Evolutionary conservation across 2,113 vertebrate genomes (phyloP).

Genomic region (Columba janthina): DNA sequence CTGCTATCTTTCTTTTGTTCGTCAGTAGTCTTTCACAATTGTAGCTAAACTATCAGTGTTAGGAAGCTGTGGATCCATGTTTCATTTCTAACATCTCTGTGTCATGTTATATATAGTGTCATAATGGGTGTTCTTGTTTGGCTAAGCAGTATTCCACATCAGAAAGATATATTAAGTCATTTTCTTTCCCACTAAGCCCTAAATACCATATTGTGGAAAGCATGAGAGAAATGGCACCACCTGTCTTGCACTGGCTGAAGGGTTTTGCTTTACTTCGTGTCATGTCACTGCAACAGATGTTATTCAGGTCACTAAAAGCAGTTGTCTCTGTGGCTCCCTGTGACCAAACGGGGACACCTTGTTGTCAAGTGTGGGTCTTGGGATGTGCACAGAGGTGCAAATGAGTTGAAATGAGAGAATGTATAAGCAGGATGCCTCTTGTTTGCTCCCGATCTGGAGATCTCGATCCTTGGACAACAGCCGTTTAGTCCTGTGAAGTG

Average conservation of each 20-base stretch:
- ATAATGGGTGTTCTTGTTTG: not conserved
- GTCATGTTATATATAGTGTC: not conserved
- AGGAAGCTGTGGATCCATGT: not conserved
- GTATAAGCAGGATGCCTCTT: not conserved
- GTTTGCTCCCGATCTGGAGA: not conserved
- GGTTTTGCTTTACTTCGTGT: not conserved
- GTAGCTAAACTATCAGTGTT: not conserved
- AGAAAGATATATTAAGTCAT: not conserved
- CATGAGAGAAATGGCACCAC: not conserved
- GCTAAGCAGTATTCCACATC: not conserved
- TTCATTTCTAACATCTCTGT: slow-evolving; percentile 4
- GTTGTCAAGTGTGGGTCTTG: not conserved
- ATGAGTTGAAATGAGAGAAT: not conserved
- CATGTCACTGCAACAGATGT: not conserved
- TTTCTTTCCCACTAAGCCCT: not conserved
- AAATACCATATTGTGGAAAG: not conserved
- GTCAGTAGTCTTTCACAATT: not conserved
- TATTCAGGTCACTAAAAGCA: not conserved
- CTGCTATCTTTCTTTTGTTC: not conserved
- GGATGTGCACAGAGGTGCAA: not conserved
- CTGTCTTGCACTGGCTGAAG: not conserved
- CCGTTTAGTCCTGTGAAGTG: not conserved
- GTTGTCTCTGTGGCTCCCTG: not conserved
- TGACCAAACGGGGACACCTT: not conserved
- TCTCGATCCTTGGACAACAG: not conserved